Evolutionary conservation across 2,888 invertebrate genomes (phyloP).

Genomic region (Orthosia cruda): DNA sequence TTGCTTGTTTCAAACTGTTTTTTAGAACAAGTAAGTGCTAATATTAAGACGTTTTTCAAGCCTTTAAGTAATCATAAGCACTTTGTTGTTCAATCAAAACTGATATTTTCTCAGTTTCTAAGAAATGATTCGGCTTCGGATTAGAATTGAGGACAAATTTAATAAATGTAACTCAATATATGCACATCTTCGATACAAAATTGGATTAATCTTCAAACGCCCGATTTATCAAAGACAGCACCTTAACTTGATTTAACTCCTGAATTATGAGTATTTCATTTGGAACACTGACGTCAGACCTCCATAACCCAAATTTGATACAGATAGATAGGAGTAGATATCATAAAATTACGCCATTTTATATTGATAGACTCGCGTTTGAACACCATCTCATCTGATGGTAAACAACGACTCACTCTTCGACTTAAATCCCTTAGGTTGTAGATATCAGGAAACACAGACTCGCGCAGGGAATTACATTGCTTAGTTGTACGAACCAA

Average conservation of each 20-base stretch:
- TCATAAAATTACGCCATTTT: background rate
- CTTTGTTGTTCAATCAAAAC: too few species aligned
- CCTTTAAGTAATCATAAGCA: background rate
- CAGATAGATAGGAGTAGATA: slow-evolving; percentile 13
- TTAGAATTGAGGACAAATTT: too few species aligned
- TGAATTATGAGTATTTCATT: slow-evolving; percentile 19
- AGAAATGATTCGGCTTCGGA: too few species aligned
- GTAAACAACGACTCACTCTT: too few species aligned
- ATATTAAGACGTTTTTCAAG: background rate
- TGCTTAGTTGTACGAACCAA: too few species aligned
- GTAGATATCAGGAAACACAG: too few species aligned
- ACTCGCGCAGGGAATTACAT: too few species aligned
- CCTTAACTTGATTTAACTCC: slow-evolving; percentile 13
- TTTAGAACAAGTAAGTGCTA: background rate
- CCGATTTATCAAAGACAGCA: background rate
- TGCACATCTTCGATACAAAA: slow-evolving; percentile 18
- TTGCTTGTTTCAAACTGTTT: background rate
- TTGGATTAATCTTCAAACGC: slow-evolving; percentile 30
- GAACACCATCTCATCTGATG: too few species aligned
- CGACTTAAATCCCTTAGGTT: too few species aligned
- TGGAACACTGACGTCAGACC: background rate
- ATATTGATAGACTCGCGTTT: too few species aligned
- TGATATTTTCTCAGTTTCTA: background rate
- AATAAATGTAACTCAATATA: slow-evolving; percentile 11
- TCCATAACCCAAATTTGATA: background rate